Base-by-base conservation (phyloP, 1,140 invertebrate species). In the Vanessa atalanta region DNA sequence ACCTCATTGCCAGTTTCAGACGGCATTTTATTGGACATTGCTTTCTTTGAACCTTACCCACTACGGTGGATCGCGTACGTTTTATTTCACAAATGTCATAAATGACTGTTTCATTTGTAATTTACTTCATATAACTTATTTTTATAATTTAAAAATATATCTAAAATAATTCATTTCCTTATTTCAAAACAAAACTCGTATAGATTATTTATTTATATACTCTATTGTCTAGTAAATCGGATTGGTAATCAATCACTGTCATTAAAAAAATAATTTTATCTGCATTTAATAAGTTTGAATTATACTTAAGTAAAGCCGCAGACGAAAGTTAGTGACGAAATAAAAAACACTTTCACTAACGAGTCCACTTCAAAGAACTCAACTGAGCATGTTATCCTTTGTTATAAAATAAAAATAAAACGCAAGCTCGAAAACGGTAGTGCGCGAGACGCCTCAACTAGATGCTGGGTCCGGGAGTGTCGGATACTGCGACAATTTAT, bases 401-500 rank as follows among this genome's bases (percentile, higher is more conserved):
- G 57, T 37, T 37, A 61, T 31, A 43, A 37, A 37, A 61, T 31
- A n/a, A 61, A 37, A 37, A 61, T 15, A 70, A 50, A 70, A n/a
- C 57, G 68, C 23, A n/a, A 70, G 26, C 16, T 8, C 11, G 37
- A 16, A 70, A 37, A 7, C 57, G 7, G 68, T 63, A 70, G 68
- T 70, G 68, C 57, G 68, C 12, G 15, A 43, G 23, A 60, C 55
- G 43, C 68, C 43, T 48, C 47, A 65, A 65, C 43, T 61, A 37
- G 57, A 70, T 47, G 7, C 68, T 5, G 68, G 47, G 57, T 47
- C 68, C 57, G 55, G 53, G 61, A 72, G 64, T 70, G 72, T 63
- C 68, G 77, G 77, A 77, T 87, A 84, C 80, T 81, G 86, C 82
- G 85, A 88, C 88, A 90, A 89, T 91, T 89, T 91, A 91, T 86